Percentiles rank a stretch among this genome's conserved stretches.
These are phyloP conservation scores for Mastacembelus armatus DNA, from an alignment of 2,797 vertebrate species.

Conservation along the genomic window DNA sequence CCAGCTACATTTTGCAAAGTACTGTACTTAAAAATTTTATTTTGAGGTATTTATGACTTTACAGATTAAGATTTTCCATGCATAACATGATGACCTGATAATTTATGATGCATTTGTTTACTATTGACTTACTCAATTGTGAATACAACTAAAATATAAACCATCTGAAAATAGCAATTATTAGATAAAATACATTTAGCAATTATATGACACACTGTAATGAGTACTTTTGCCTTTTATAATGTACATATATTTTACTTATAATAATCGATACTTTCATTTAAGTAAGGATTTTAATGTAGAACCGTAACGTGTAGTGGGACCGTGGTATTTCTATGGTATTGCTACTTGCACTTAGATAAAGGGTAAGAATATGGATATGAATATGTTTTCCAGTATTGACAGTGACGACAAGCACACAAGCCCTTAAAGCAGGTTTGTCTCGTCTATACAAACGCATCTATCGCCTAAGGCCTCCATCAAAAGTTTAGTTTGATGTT, in stretches of 20 bases:
- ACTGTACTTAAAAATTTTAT: no score
- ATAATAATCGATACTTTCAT: neutral
- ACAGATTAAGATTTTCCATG: neutral
- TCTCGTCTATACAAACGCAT: constrained; percentile 50
- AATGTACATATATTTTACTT: no score
- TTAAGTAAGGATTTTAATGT: no score
- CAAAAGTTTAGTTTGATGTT: constrained; percentile 22
- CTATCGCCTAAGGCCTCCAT: constrained; percentile 4
- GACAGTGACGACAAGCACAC: constrained; percentile 13
- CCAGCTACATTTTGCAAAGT: no score
- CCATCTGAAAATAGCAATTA: no score
- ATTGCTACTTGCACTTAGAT: neutral
- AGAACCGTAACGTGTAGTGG: no score
- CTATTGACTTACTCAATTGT: neutral
- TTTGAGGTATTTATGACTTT: no score
- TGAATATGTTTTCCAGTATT: neutral
- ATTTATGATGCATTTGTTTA: neutral
- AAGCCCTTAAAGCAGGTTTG: constrained; percentile 56
- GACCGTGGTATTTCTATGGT: neutral
- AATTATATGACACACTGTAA: neutral
- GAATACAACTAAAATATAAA: no score
- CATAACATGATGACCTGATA: neutral
- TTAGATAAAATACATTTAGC: neutral
- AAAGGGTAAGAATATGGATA: neutral
- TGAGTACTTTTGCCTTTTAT: neutral